Evolutionary conservation across 2,888 invertebrate genomes (phyloP).

Genomic region (Theodoxus fluviatilis): DNA sequence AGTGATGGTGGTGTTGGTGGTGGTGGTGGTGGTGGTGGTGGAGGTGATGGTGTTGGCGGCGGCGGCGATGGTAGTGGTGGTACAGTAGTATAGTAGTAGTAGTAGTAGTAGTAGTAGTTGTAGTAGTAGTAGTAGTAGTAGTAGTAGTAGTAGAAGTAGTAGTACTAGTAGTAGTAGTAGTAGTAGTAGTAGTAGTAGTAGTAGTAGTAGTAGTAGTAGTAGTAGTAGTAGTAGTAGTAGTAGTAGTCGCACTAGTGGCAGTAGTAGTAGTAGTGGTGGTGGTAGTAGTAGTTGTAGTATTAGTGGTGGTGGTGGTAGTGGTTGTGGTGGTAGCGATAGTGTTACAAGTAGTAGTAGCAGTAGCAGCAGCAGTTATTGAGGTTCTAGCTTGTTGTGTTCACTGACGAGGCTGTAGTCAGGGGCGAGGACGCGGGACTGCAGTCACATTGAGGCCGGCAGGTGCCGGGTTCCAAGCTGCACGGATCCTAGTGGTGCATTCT

Average conservation of each 20-base stretch:
- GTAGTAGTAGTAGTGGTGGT: constrained; percentile 12
- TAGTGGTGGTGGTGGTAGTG: background rate
- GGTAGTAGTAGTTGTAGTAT: background rate
- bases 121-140: constrained; percentile 28
- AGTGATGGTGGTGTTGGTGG: background rate
- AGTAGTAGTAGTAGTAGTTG: constrained; percentile 28
- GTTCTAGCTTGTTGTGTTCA: no score
- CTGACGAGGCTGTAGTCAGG: no score
- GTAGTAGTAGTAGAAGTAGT: constrained; percentile 32
- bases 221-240: constrained; percentile 20
- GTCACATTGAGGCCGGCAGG: no score
- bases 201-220: constrained; percentile 25
- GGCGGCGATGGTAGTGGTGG: constrained; percentile 31
- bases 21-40: background rate
- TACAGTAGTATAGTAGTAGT: constrained; percentile 33
- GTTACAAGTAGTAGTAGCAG: constrained; percentile 19
- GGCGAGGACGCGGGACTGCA: no score
- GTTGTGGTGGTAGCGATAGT: constrained; percentile 6
- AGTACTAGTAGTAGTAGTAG: constrained; percentile 35
- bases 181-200: constrained; percentile 35
- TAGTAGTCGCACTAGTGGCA: constrained; percentile 1
- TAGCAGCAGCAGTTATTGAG: constrained; percentile 25
- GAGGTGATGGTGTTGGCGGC: constrained; percentile 23
- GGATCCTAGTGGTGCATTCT: no score
- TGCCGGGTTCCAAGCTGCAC: no score